Evolutionary conservation across 2,888 invertebrate genomes (phyloP).

Genomic region (Parelbella ahira): DNA sequence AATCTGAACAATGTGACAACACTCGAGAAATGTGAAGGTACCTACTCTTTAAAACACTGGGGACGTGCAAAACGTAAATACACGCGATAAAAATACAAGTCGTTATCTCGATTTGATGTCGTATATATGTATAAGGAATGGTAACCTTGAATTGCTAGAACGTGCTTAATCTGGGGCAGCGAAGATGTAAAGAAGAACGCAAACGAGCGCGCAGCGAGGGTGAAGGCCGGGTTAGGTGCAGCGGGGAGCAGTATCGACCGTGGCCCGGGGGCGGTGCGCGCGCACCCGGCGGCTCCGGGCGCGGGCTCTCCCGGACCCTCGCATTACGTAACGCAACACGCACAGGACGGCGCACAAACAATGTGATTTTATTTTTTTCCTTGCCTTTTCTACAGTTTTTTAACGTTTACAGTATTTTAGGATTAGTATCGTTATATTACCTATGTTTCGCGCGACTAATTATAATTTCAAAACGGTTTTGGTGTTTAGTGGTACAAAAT

Average conservation of each 20-base stretch:
- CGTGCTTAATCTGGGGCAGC: constrained; percentile 50
- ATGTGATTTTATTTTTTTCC: constrained; percentile 77
- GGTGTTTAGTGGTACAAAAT: constrained; percentile 54
- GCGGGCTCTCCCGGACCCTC: constrained; percentile 55
- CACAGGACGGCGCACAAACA: constrained; percentile 80
- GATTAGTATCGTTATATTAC: constrained; percentile 70
- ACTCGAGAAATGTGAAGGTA: constrained; percentile 12
- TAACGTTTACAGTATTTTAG: constrained; percentile 74
- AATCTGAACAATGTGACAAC: constrained; percentile 10
- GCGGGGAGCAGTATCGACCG: constrained; percentile 36
- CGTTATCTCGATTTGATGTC: constrained; percentile 22
- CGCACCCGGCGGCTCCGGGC: constrained; percentile 38
- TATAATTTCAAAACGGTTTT: constrained; percentile 48
- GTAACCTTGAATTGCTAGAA: constrained; percentile 38
- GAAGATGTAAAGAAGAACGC: constrained; percentile 34
- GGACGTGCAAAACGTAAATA: constrained; percentile 10
- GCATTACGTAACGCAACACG: constrained; percentile 78
- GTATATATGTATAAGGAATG: constrained; percentile 18
- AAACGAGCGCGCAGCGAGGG: constrained; percentile 34
- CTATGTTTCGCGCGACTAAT: constrained; percentile 62
- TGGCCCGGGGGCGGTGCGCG: constrained; percentile 18
- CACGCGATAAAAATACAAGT: constrained; percentile 24
- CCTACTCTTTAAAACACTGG: constrained; percentile 2
- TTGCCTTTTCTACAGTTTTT: constrained; percentile 69
- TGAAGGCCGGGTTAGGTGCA: constrained; percentile 30